Percentiles rank a stretch among this genome's conserved stretches.
phyloP scores from a whole-genome alignment of 2,797 vertebrate genomes.

The Aythya fuligula region DNA sequence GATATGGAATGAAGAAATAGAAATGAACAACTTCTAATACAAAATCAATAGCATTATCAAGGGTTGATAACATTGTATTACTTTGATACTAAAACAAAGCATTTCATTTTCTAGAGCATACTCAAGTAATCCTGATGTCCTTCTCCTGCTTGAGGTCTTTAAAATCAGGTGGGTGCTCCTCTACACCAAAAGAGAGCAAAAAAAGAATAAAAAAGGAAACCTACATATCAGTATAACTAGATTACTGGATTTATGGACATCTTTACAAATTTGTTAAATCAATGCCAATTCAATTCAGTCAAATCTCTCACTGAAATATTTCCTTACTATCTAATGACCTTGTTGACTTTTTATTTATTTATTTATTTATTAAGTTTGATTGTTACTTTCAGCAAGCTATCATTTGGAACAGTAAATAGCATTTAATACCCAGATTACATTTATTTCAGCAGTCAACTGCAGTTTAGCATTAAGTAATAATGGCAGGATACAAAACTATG shows the following conservation, averaged over 20 bases:
- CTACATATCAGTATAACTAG: not conserved
- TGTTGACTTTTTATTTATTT: not conserved
- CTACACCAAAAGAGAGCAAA: not conserved
- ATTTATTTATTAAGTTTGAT: not conserved
- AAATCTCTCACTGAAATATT: not conserved
- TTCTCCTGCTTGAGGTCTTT: constrained; percentile 1
- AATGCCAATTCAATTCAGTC: not conserved
- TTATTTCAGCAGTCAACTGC: not conserved
- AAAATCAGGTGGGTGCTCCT: not conserved
- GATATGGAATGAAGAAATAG: not conserved
- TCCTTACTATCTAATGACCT: not conserved
- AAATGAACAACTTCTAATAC: not conserved
- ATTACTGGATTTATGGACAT: not conserved
- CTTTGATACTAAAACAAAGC: not conserved
- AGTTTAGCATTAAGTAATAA: not conserved
- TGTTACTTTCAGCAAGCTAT: not conserved
- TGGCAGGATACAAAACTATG: not conserved
- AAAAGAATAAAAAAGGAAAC: not conserved
- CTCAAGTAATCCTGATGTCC: not conserved
- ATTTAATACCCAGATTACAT: not conserved
- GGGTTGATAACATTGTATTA: not conserved
- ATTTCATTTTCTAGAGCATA: not conserved
- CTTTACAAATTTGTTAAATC: not conserved
- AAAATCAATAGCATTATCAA: not conserved
- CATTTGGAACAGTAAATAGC: not conserved